Percentiles rank a stretch among this genome's conserved stretches.
Evolutionary conservation across 1,140 invertebrate species (phyloP).

Genomic region (Tyrophagus putrescentiae): DNA sequence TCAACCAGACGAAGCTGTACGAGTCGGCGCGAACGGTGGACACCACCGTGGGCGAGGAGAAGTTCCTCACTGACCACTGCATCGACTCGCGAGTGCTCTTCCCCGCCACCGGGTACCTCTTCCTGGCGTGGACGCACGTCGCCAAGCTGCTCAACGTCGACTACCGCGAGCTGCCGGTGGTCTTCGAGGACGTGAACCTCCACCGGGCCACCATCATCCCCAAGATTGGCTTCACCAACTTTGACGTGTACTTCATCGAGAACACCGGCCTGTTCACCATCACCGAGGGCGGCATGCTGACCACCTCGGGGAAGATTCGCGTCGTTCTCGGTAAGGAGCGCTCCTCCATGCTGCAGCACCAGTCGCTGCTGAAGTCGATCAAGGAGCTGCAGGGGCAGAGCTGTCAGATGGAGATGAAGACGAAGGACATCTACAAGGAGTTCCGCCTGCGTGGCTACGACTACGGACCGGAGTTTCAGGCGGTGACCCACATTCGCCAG

Average conservation of each 20-base stretch:
- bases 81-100: conserved; percentile 87
- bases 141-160: conserved; percentile 61
- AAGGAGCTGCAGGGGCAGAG: neutral
- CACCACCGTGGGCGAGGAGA: conserved; percentile 34
- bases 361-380: conserved; percentile 32
- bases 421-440: conserved; percentile 78
- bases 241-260: conserved; percentile 70
- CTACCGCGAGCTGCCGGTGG: conserved; percentile 51
- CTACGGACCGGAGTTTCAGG: conserved; percentile 72
- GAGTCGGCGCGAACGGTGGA: neutral
- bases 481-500: conserved; percentile 41
- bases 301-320: conserved; percentile 49
- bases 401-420: conserved; percentile 1
- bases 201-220: conserved; percentile 78
- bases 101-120: conserved; percentile 85
- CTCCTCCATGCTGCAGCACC: conserved; percentile 30
- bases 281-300: conserved; percentile 64
- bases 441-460: conserved; percentile 81
- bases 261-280: conserved; percentile 79
- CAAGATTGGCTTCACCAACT: conserved; percentile 55
- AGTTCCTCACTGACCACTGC: conserved; percentile 63
- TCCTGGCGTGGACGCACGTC: conserved; percentile 76
- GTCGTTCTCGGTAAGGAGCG: conserved; percentile 34
- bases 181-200: conserved; percentile 72
- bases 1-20: conserved; percentile 7